A percentile compares a stretch with the other conserved stretches of the same genome.
Conservation (phyloP, 2,888 invertebrate genomes). For the Slavum lentiscoides region DNA sequence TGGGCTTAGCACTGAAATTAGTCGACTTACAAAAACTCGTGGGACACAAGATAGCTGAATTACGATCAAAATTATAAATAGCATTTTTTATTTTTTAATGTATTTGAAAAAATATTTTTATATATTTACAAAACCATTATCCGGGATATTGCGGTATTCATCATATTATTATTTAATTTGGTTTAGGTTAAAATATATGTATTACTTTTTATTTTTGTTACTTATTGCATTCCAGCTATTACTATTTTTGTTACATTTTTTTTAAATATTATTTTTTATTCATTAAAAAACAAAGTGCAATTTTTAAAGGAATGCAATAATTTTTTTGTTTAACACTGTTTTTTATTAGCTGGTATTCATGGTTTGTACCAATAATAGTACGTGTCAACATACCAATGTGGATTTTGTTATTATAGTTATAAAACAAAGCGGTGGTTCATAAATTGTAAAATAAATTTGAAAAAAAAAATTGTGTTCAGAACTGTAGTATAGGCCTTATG, state of each 20-base stretch:
- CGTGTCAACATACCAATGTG: too few relatives aligned
- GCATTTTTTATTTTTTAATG: background rate
- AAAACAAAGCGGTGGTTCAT: too few relatives aligned
- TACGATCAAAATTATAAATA: slow-evolving; percentile 74
- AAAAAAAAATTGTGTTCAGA: too few relatives aligned
- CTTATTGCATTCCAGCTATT: background rate
- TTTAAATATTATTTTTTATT: background rate
- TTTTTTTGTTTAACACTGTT: background rate
- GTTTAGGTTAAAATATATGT: slow-evolving; percentile 17
- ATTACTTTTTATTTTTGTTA: background rate
- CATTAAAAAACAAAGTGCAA: background rate
- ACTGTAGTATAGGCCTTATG: too few relatives aligned
- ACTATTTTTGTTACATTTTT: background rate
- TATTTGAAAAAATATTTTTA: background rate
- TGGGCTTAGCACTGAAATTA: slow-evolving; percentile 94
- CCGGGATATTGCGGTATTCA: background rate
- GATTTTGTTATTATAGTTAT: too few relatives aligned
- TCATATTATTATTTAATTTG: background rate
- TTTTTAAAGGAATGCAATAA: background rate
- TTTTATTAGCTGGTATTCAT: too few relatives aligned
- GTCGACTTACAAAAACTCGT: slow-evolving; percentile 79
- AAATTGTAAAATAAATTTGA: too few relatives aligned
- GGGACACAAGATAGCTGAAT: slow-evolving; percentile 71
- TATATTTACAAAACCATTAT: background rate
- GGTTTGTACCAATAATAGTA: too few relatives aligned